Base-by-base conservation (phyloP, 37 sponge, comb jelly and placozoan species). In the Hexactinellida sp. region DNA sequence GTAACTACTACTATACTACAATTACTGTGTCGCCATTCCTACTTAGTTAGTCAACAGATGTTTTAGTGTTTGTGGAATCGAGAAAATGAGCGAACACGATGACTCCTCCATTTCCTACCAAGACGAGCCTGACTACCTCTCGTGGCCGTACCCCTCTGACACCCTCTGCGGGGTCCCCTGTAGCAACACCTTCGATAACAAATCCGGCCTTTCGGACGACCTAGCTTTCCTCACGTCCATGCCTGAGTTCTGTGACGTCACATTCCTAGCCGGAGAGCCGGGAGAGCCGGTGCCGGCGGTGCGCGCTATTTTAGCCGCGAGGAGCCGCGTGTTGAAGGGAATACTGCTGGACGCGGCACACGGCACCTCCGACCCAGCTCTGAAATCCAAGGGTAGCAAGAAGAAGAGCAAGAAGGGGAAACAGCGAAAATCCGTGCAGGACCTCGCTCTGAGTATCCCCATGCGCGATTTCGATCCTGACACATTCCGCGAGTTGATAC, bases 201-300 rank as follows among this genome's bases (percentile, higher is more conserved):
- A 85, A 39, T 85, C 85, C 36, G 84, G 87, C 25, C 83, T 95
- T 35, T 91, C 90, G 0, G 82, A 90, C 47, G 95, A 95, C 63
- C 84, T 95, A 85, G 39, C 52, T 1, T 89, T 88, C 36, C 89
- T 95, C 37, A 91, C 95, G 24, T 84, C 54, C 38, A 89, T 97
- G 93, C 94, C 97, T 0, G 95, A 94, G 88, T 85, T 94, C 37
- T 94, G 94, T 84, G 97, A 97, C 83, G 91, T 94, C 1, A 97
- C 95, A 13, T 97, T 97, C 85, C 88, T 97, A 24, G 97, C 94
- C 0, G 97, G 97, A 16, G 87, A 91, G 32, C 93, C 92, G 41
- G 82, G 89, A 36, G 92, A 94, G 82, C 97, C 97, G 0, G 88
- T 97, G 7, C 94, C 93, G 76, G 97, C 90, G 24, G 97, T 97